Base-by-base conservation (phyloP, 2,113 vertebrate species). In the Amblyornis subalaris region DNA sequence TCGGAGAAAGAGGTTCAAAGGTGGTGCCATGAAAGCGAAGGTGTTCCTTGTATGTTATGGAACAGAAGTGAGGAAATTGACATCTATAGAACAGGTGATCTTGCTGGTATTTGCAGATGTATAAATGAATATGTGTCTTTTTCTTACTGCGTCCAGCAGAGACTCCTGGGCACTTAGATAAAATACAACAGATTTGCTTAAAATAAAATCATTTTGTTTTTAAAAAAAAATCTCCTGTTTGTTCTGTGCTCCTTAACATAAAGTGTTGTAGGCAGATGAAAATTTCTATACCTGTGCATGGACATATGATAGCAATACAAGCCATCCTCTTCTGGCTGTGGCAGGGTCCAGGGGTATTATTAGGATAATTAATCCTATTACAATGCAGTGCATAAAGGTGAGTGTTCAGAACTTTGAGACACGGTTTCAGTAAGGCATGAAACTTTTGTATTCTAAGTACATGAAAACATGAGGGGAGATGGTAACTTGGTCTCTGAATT, bases 331-430 rank as follows among this genome's bases (percentile, higher is more conserved):
- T 70, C 94, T 99, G 81, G 99, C 99, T 54, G 99, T 99, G 33
- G 99, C 99, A 64, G 99, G 99, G 25, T 99, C 99, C 47, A 98
- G 99, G 33, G 99, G 99, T 73, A 99, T 99, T 96, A 99, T 99
- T 90, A 98, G 99, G 54, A 98, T 99, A 94, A 99, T 99, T 97
- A 99, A 99, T 97, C 99, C 99, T 94, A 99, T 99, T 96, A 99
- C 99, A 71, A 99, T 99, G 99, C 99, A 99, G 95, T 99, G 99
- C 95, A 99, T 99, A 97, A 99, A 99, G 98, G 99, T 99, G 71
- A 86, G 97, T 90, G 55, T 55, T 75, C 72, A 80, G 54, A 66
- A 72, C 19, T 28, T 81, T 1, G 26, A 76, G 75, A 17, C 70
- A 17, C 24, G 60, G 55, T 73, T 92, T 88, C 25, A 64, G 22